Evolutionary conservation across 92 coral and sea anemone genomes (phyloP), one percentile per base, ranked within the genome.

Genomic region (Paragorgia papillata): DNA sequence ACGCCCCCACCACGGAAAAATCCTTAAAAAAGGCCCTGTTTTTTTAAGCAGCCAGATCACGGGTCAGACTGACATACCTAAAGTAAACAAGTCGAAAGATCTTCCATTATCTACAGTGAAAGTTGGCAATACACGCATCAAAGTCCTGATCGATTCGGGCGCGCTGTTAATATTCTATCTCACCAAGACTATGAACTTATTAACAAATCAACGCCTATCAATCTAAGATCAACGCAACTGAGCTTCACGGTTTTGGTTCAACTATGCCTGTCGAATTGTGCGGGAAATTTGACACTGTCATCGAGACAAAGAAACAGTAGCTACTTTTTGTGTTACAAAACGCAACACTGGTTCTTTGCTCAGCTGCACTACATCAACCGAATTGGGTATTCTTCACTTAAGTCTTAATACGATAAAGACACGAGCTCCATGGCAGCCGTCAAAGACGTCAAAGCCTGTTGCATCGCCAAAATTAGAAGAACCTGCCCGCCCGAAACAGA

Each of bases 211-310:
- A 37, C 20, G 33, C 53, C 53, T 21, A 24, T 34, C 18, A 49
- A 46, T 1, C 41, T 80, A 61, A 29, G 33, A 25, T 44, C 60
- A 8, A 8, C 84, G 29, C 68, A 40, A 41, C 35, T 62, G 49
- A 51, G 18, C 26, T 80, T 18, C 57, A 21, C 30, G 79, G 79
- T 14, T 80, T 66, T 57, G 84, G 84, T 17, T 58, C 84, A 19
- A 33, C 64, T 14, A 49, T 60, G 26, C 79, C 81, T n/a, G 66
- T 82, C 27, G 62, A 54, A 21, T 63, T 82, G 53, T 39, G 40
- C 44, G 74, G 81, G 57, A 82, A 82, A 82, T 82, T 73, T 74
- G 57, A 82, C 28, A 69, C 76, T 31, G 73, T 71, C 40, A 69
- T 71, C 43, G 49, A 71, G 27, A 37, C 73, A 44, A 73, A 44